Conservation (phyloP, 1,140 invertebrate genomes). For the Aphaenogaster rudis region DNA sequence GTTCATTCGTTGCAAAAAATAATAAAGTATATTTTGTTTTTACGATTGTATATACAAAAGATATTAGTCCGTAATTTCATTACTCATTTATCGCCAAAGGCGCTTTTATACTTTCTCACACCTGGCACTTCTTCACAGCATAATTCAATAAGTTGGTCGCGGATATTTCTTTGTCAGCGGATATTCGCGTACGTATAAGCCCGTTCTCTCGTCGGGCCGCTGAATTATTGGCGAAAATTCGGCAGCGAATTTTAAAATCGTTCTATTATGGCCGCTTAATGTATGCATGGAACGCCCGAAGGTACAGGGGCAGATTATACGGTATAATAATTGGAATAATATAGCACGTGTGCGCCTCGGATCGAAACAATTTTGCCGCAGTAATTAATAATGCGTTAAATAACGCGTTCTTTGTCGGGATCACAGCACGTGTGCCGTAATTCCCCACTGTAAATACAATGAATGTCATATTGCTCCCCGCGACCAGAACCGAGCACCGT, state of each 20-base stretch:
- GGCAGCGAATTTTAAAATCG: slow-evolving; percentile 53
- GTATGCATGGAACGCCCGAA: slow-evolving; percentile 49
- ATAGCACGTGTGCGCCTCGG: slow-evolving; percentile 25
- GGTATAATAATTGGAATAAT: slow-evolving; percentile 60
- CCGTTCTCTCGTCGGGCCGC: not conserved
- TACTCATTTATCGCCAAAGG: not conserved
- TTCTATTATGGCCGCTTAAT: slow-evolving; percentile 52
- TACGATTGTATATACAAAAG: not conserved
- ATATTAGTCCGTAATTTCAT: not conserved
- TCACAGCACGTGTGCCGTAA: slow-evolving; percentile 27
- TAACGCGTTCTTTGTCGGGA: slow-evolving; percentile 57
- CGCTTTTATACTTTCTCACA: not conserved
- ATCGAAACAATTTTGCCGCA: slow-evolving; percentile 57
- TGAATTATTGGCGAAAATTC: slow-evolving; percentile 49
- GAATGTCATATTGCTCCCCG: slow-evolving; percentile 52
- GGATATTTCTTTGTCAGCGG: slow-evolving; percentile 1
- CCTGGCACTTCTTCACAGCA: not conserved
- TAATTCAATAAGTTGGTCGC: slow-evolving; percentile 2
- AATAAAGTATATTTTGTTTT: not conserved
- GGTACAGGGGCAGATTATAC: slow-evolving; percentile 36
- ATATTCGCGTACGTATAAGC: slow-evolving; percentile 8
- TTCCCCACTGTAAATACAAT: slow-evolving; percentile 55
- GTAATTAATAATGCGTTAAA: slow-evolving; percentile 62
- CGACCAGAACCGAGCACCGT: slow-evolving; percentile 3
- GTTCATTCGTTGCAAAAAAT: not conserved